These are phyloP conservation scores for Argyrosomus regius DNA, from an alignment of 2,797 vertebrate genomes.

Conservation along the genomic window DNA sequence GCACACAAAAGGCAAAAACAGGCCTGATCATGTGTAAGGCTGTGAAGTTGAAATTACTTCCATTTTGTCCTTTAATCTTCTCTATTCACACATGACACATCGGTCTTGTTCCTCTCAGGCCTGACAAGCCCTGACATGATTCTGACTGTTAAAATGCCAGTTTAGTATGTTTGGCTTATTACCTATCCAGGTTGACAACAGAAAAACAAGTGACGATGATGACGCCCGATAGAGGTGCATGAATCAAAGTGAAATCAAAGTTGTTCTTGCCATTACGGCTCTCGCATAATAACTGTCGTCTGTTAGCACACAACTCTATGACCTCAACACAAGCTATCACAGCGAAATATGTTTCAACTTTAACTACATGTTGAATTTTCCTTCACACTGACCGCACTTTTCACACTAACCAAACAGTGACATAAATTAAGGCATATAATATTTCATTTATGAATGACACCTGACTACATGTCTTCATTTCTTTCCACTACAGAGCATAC, in stretches of 20 bases:
- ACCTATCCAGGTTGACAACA: conserved; percentile 3
- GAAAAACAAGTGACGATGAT: conserved; percentile 41
- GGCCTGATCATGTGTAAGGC: background rate
- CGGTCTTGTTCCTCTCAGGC: conserved; percentile 2
- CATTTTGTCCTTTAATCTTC: background rate
- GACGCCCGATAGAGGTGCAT: background rate
- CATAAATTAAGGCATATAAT: background rate
- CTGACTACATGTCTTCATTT: background rate
- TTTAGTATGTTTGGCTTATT: conserved; percentile 40
- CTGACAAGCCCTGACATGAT: conserved; percentile 59
- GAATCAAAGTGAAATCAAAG: background rate
- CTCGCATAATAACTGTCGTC: background rate
- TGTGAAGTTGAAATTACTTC: conserved; percentile 18
- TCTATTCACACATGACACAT: background rate
- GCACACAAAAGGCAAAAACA: conserved; percentile 4
- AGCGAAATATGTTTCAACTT: background rate
- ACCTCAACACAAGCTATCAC: background rate
- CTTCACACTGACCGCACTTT: background rate
- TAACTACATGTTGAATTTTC: too few relatives aligned
- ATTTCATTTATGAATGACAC: background rate
- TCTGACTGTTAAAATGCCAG: conserved; percentile 42
- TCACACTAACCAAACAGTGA: background rate
- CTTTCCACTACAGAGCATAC: conserved; percentile 87
- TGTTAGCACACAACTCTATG: background rate
- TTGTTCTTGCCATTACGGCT: background rate